These are phyloP conservation scores for Meandrusa payeni DNA, from an alignment of 2,888 invertebrate genomes.

Conservation along the genomic window DNA sequence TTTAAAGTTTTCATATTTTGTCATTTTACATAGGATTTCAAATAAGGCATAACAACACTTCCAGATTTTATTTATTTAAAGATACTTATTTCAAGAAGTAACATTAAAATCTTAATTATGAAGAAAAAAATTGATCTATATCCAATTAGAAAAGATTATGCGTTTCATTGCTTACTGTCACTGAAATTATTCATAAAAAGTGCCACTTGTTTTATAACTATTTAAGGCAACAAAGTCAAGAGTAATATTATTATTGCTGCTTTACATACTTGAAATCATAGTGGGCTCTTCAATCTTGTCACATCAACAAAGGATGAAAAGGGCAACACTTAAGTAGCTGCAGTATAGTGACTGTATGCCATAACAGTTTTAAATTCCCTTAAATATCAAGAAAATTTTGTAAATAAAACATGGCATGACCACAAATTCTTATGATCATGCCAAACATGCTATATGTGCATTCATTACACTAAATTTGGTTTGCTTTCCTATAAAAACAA, in stretches of 20 bases:
- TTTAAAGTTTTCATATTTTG: neutral
- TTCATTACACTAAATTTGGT: constrained; percentile 28
- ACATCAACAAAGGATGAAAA: too few relatives aligned
- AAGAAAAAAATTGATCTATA: constrained; percentile 46
- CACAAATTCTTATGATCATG: constrained; percentile 29
- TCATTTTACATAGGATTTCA: too few relatives aligned
- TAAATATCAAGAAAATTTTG: too few relatives aligned
- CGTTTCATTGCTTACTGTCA: constrained; percentile 18
- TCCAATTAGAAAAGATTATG: constrained; percentile 26
- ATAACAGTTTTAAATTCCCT: too few relatives aligned
- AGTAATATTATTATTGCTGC: too few relatives aligned
- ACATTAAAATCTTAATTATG: constrained; percentile 59
- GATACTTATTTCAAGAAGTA: constrained; percentile 61
- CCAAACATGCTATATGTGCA: constrained; percentile 21
- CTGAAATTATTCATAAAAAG: too few relatives aligned
- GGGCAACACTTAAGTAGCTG: too few relatives aligned
- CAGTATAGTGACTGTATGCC: too few relatives aligned
- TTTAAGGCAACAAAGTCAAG: too few relatives aligned
- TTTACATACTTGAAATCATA: too few relatives aligned
- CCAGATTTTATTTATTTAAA: constrained; percentile 63
- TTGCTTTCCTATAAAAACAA: constrained; percentile 8
- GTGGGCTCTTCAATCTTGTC: too few relatives aligned
- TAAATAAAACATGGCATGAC: constrained; percentile 22
- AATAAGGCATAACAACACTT: constrained; percentile 41
- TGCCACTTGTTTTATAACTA: too few relatives aligned